phyloP scores from a whole-genome alignment of 2,113 vertebrate genomes.

The Solenodon paradoxus region DNA sequence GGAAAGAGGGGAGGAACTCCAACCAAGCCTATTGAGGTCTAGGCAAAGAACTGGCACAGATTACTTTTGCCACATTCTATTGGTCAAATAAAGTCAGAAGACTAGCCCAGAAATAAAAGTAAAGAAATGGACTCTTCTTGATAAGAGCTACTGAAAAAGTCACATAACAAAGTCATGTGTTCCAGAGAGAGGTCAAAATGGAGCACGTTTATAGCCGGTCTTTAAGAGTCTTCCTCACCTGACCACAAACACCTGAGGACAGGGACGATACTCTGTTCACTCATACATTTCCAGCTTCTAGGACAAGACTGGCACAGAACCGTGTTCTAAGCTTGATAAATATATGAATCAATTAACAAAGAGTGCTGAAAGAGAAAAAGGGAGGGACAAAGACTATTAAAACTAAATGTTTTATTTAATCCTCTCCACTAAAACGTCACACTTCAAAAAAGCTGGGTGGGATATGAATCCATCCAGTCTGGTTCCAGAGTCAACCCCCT shows the following conservation, averaged over 20 bases:
- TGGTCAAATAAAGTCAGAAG: neutral
- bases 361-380: neutral
- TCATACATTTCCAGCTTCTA: neutral
- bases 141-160: neutral
- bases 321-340: neutral
- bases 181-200: neutral
- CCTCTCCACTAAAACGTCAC: no score
- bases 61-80: neutral
- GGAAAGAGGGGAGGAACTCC: neutral
- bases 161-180: neutral
- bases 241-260: neutral
- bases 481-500: neutral
- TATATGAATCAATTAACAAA: neutral
- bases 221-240: neutral
- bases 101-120: neutral
- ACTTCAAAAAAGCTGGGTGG: no score
- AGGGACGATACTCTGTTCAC: neutral
- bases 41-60: neutral
- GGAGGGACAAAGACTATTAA: neutral
- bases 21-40: neutral
- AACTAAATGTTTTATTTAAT: neutral
- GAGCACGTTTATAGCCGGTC: neutral
- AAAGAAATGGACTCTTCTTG: neutral
- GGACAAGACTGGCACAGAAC: neutral
- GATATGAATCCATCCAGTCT: neutral